Percentiles rank a stretch among this genome's conserved stretches.
phyloP scores from a whole-genome alignment of 2,113 vertebrate genomes.

The Panthera tigris region DNA sequence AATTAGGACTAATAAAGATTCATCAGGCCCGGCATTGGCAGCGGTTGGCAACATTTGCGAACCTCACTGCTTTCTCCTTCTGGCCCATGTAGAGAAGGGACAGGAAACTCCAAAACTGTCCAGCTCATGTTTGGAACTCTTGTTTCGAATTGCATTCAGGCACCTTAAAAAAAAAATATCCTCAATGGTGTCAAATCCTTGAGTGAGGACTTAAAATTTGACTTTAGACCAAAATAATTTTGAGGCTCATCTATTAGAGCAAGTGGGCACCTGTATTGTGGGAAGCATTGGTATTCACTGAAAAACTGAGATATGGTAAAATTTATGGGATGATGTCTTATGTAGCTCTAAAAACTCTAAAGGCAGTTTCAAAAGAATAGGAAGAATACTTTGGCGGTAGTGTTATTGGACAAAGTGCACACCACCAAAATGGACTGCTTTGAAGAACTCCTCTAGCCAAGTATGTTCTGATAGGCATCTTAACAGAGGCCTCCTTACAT shows the following conservation, averaged over 20 bases:
- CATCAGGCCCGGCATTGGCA: conserved; percentile 14
- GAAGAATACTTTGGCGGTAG: not conserved
- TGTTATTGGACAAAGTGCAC: not conserved
- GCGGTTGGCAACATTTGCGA: not conserved
- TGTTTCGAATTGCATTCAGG: conserved; percentile 30
- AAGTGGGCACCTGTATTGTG: not conserved
- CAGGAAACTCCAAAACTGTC: not conserved
- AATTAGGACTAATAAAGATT: conserved; percentile 7
- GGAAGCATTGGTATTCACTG: not conserved
- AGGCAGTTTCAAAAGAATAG: not conserved
- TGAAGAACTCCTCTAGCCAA: not conserved
- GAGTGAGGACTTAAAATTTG: conserved; percentile 3
- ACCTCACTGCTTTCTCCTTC: not conserved
- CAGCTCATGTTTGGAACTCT: conserved; percentile 4
- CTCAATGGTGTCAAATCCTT: not conserved
- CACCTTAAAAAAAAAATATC: not conserved
- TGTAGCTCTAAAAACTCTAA: conserved; percentile 32
- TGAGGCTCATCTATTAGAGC: not conserved
- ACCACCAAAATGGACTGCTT: not conserved
- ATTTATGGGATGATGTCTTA: conserved; percentile 6
- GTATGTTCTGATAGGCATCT: not conserved
- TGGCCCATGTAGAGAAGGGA: not conserved
- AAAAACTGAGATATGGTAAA: conserved; percentile 21
- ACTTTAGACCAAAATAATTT: not conserved
- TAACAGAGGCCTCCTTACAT: not conserved